Percentiles rank a stretch among this genome's conserved stretches.
These are phyloP conservation scores for Cacoxenus indagator DNA, from an alignment of 2,888 invertebrate genomes.

Conservation along the genomic window DNA sequence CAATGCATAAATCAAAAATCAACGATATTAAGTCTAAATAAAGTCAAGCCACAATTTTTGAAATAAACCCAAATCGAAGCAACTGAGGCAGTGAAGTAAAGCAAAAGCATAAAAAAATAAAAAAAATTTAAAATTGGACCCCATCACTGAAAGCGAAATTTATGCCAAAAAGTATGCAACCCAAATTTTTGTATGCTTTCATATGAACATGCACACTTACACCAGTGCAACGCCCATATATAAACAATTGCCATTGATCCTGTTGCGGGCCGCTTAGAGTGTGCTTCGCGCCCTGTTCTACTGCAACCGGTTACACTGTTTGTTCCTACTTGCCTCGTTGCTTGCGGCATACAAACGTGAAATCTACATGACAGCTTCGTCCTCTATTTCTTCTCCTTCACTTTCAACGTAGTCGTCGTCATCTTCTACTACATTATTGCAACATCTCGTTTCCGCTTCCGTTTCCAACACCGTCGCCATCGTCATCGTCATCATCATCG, in stretches of 20 bases:
- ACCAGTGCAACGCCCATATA: conserved; percentile 49
- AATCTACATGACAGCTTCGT: conserved; percentile 12
- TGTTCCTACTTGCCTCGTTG: not conserved
- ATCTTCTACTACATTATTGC: not conserved
- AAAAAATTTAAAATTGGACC: conserved; percentile 5
- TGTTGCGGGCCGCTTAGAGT: conserved; percentile 17
- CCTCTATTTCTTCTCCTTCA: no score
- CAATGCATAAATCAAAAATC: conserved; percentile 51
- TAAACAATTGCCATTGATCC: conserved; percentile 51
- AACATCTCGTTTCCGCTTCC: conserved; percentile 8
- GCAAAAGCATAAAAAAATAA: conserved; percentile 29
- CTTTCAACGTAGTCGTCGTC: no score
- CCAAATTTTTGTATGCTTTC: not conserved
- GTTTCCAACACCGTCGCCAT: not conserved
- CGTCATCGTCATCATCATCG: no score
- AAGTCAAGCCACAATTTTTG: conserved; percentile 46
- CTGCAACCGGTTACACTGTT: not conserved
- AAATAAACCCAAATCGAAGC: conserved; percentile 11
- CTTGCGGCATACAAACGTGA: conserved; percentile 15
- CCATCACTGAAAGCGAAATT: conserved; percentile 30
- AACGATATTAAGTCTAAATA: conserved; percentile 64
- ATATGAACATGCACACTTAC: not conserved
- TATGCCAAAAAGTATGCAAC: conserved; percentile 31
- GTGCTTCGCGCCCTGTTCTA: conserved; percentile 11
- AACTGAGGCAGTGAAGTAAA: not conserved